These are phyloP conservation scores for Desmophyllum pertusum DNA, from an alignment of 92 coral and sea anemone genomes.

Conservation along the genomic window DNA sequence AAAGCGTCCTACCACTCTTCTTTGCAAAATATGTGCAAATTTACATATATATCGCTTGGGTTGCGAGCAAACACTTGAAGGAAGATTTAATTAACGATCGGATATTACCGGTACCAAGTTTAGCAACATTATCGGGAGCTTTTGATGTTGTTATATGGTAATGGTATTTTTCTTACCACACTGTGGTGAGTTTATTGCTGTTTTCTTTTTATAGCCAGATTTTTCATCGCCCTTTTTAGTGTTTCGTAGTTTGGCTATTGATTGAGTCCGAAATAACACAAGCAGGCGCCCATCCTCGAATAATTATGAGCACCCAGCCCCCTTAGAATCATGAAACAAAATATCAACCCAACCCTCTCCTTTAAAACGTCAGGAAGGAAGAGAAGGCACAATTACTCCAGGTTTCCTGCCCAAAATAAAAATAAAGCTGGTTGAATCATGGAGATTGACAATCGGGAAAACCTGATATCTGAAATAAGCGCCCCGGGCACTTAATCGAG, in stretches of 20 bases:
- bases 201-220: not conserved
- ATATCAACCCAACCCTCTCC: too few species aligned
- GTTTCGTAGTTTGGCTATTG: not conserved
- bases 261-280: not conserved
- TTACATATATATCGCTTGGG: slow-evolving; percentile 12
- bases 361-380: too few species aligned
- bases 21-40: not conserved
- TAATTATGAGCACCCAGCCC: too few species aligned
- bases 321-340: too few species aligned
- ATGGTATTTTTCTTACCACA: not conserved
- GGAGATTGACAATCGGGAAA: too few species aligned
- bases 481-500: too few species aligned
- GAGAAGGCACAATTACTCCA: too few species aligned
- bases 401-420: too few species aligned
- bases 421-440: too few species aligned
- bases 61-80: not conserved
- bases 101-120: not conserved
- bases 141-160: slow-evolving; percentile 19
- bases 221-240: not conserved
- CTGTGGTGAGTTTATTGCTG: not conserved
- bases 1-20: not conserved
- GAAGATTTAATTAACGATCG: slow-evolving; percentile 18
- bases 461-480: too few species aligned
- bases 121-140: slow-evolving; percentile 1
- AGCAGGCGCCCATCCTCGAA: too few species aligned